Base-by-base conservation (phyloP, 2,113 vertebrate species). In the Galeopterus variegatus region DNA sequence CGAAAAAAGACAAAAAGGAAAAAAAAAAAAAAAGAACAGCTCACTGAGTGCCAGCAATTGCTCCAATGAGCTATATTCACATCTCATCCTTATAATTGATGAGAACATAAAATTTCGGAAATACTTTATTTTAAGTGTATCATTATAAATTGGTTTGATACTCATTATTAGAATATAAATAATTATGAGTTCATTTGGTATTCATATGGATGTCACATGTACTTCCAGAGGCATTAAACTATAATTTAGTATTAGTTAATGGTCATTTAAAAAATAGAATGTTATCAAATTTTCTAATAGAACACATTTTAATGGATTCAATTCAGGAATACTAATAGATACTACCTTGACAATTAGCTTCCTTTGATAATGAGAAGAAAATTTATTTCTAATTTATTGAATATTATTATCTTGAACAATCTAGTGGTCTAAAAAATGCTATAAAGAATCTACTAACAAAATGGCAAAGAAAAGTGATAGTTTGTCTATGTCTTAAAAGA, bases 231-330 rank as follows among this genome's bases (percentile, higher is more conserved):
- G 88, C 10, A 6, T 67, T 58, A 58, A 1, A 48, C 8, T 77
- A 45, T 75, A 92, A 83, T 95, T 95, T 89, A 97, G 65, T 52
- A 65, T 95, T 88, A 92, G 60, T 54, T 95, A 94, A 94, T 85
- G 79, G 77, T 90, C 69, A 90, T 92, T 93, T 41, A 41, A 88
- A 96, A 96, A 95, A 90, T 81, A 92, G 93, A 96, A 97, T 52
- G 65, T 83, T 95, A 94, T 80, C 82, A 96, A 93, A 72, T 93
- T 95, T 96, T 95, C 82, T 97, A 96, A 92, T 33, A 58, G 73
- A 87, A 88, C 48, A 92, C 60, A 87, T 95, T 97, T 95, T 95
- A 79, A 94, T 77, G 65, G 89, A 92, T 95, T 96, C 95, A 94
- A 97, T 36, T 13, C 26, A 94, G 48, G n/a, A 96, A 92, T 70